Evolutionary conservation across 2,113 vertebrate genomes (phyloP), one percentile per base, ranked within the genome.

Genomic region (Neolamprologus modestus): DNA sequence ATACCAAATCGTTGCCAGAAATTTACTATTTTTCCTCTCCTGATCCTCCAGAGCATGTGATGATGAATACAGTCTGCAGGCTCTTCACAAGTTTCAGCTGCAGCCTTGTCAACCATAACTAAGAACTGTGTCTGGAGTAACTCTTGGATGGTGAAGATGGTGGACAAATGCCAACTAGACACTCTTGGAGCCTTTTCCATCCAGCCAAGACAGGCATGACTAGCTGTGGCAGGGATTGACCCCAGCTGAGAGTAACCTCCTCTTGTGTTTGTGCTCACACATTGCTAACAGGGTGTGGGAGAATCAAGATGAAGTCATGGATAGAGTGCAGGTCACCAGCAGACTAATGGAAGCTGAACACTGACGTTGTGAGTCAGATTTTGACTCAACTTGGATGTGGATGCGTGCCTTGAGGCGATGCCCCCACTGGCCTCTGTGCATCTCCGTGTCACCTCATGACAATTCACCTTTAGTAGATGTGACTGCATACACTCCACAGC

Each of bases 331-430:
- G 83, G 81, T 57, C 81, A 91, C 78, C 21, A 45, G 89, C 33
- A 37, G 81, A 88, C 76, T 91, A 91, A 93, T 90, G 35, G 54
- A 83, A 91, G 68, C 83, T 80, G 89, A 93, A 71, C 47, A 84
- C 84, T 16, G 17, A 85, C 2, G 4, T 17, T 68, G 87, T 86
- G 92, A 93, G 87, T 93, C 84, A 89, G 66, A 84, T 89, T 83
- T 87, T 35, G 73, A 80, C 68, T 91, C 55, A 81, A 45, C 80
- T 80, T 59, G 61, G 59, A 90, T 82, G 88, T 19, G 45, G 61
- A 86, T 40, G 57, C 42, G 8, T 31, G 81, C 88, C 87, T 81
- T 26, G 8, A 86, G 92, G 91, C 66, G 5, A 54, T 78, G 88
- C 55, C 14, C 76, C 40, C 84, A 26, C 88, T 68, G 85, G 79